phyloP scores from a whole-genome alignment of 2,888 invertebrate species.

The Rotaria macrura region DNA sequence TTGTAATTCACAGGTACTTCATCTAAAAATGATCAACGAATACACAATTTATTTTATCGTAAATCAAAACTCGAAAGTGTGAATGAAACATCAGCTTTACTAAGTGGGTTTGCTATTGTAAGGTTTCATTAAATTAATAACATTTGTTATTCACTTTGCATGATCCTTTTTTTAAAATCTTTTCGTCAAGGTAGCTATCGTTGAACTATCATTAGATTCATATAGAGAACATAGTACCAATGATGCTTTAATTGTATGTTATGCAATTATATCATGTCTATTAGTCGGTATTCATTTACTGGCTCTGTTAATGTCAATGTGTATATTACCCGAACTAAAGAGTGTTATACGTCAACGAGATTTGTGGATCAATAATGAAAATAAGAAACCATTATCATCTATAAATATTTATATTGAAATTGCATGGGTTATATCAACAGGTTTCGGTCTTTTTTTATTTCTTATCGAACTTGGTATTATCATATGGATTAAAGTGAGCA shows the following conservation, averaged over 20 bases:
- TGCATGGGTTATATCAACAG: slow-evolving; percentile 86
- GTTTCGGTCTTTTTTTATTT: slow-evolving; percentile 43
- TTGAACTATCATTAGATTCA: slow-evolving; percentile 1
- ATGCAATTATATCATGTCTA: slow-evolving; percentile 68
- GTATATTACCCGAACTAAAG: slow-evolving; percentile 82
- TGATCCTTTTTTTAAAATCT: too few relatives aligned
- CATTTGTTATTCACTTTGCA: not conserved
- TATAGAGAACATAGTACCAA: not conserved
- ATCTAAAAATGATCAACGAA: not conserved
- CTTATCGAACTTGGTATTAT: not conserved
- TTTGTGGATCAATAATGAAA: not conserved
- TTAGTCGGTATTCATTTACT: slow-evolving; percentile 83
- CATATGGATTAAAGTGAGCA: slow-evolving; percentile 1
- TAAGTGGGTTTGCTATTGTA: slow-evolving; percentile 89
- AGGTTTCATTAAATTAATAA: too few relatives aligned
- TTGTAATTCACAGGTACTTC: not conserved
- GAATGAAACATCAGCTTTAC: slow-evolving; percentile 77
- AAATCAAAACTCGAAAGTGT: slow-evolving; percentile 76
- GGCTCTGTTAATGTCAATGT: slow-evolving; percentile 89
- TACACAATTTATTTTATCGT: not conserved
- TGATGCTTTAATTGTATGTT: not conserved
- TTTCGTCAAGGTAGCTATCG: not conserved
- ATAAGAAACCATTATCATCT: not conserved
- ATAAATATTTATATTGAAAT: slow-evolving; percentile 60
- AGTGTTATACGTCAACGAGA: slow-evolving; percentile 57